Evolutionary conservation across 2,797 vertebrate species (phyloP), one percentile per base, ranked within the genome.

Genomic region (Girardinus metallicus): DNA sequence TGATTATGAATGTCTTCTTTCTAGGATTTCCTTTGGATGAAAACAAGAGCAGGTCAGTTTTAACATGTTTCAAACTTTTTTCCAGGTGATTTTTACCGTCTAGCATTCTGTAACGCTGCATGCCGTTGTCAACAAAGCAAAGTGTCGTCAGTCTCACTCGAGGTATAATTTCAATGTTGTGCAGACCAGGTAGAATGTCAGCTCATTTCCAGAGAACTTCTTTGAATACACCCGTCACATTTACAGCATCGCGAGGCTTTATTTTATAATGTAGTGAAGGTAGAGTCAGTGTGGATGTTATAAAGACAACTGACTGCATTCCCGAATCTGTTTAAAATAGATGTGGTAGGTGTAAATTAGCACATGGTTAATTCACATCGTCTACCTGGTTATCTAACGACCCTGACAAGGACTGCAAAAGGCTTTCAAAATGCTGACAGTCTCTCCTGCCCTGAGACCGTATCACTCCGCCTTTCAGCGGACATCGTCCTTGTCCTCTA

Each of bases 351-450:
- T 46, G 29, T 12, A 66, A 39, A 39, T 66, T 39, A 66, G 34
- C 9, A 26, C 60, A 36, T 5, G 39, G 10, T 41, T 26, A n/a
- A 43, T 43, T 70, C 4, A 70, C 1, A 43, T 70, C 1, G 26
- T 8, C 39, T 43, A 11, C 21, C 13, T 13, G 23, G 41, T 75
- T 76, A 76, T 84, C 79, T 31, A 49, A 57, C 4, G 3, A 2
- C 51, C 12, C 26, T 5, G 16, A 10, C 15, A 34, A 29, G 15
- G 9, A 6, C 2, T 3, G 4, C 6, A 39, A 75, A 53, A 2
- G 31, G 7, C 60, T 47, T n/a, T 47, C 15, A 21, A 74, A 76
- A 79, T 68, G 82, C 16, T 41, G 70, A 18, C 41, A n/a, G 39
- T 26, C 31, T 85, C 10, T 66, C 64, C 36, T 68, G 60, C 26